A percentile compares a stretch with the other conserved stretches of the same genome.
phyloP scores from a whole-genome alignment of 2,888 invertebrate species.

The Siphlonurus alternatus region DNA sequence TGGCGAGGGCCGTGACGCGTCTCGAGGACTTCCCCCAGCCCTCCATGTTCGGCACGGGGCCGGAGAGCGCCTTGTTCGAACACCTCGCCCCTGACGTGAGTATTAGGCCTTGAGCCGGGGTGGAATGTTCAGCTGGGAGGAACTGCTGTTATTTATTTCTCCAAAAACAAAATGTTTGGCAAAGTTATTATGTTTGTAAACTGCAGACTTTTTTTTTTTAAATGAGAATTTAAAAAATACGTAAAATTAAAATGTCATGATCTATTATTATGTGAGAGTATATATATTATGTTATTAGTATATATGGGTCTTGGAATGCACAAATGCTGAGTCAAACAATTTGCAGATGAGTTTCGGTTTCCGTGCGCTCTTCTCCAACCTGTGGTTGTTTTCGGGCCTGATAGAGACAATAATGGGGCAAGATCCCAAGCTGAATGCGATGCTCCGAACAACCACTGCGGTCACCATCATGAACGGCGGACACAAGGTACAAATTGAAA shows the following conservation, averaged over 20 bases:
- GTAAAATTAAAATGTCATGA: no score
- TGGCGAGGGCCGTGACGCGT: conserved; percentile 25
- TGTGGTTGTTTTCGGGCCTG: conserved; percentile 28
- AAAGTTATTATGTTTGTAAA: conserved; percentile 27
- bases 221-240: not conserved
- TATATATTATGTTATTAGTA: no score
- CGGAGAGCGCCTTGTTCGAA: conserved; percentile 24
- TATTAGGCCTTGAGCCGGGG: no score
- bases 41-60: conserved; percentile 27
- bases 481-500: conserved; percentile 25
- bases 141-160: conserved; percentile 27
- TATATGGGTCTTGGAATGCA: no score
- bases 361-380: conserved; percentile 23
- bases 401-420: conserved; percentile 19
- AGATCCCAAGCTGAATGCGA: conserved; percentile 23
- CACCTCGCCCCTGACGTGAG: conserved; percentile 25
- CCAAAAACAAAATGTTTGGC: conserved; percentile 28
- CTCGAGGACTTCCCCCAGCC: conserved; percentile 26
- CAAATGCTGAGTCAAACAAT: no score
- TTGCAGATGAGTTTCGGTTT: conserved; percentile 15
- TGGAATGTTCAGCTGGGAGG: conserved; percentile 22
- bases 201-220: not conserved
- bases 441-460: conserved; percentile 29
- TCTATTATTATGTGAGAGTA: no score
- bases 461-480: conserved; percentile 29